Base-by-base conservation (phyloP, 2,797 vertebrate species). In the Microctenopoma lineatum region DNA sequence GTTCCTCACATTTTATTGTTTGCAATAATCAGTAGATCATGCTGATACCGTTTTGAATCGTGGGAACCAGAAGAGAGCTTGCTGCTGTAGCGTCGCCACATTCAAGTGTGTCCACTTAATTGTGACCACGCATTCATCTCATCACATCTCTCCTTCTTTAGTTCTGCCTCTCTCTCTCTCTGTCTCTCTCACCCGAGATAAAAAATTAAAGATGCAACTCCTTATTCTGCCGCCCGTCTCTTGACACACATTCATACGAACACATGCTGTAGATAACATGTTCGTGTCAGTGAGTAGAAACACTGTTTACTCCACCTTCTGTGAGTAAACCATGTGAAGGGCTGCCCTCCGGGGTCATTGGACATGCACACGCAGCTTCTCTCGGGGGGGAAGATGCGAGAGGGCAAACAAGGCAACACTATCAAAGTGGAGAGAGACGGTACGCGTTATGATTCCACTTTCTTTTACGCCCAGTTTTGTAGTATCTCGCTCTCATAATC, bases 291-390 rank as follows among this genome's bases (percentile, higher is more conserved):
- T 11, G 41, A 9, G 42, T 12, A 4, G 39, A 25, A 42, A 47
- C n/a, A 2, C 41, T 16, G 26, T 79, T 70, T 66, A n/a, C 57
- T 67, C 66, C 50, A 34, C 53, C 27, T 53, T 51, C 47, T 59
- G 55, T 70, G 76, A 27, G 26, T 59, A 52, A 70, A 81, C 65
- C 65, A 52, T 39, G n/a, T 18, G n/a, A 53, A 29, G 59, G 38
- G 64, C 32, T 48, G 48, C 56, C 73, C 77, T 62, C 50, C 6
- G 12, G 66, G 53, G 71, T 64, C 69, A 32, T 52, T 47, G 52
- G 59, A 57, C 44, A 66, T 50, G 26, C 57, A 70, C 53, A 48
- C 50, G 13, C 11, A 25, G 26, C 44, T 53, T 36, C 6, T 29
- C 27, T 29, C 10, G 12, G 12, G 12, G 38, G 34, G 34, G 21